These are phyloP conservation scores for Empidonax alnorum DNA, from an alignment of 2,113 vertebrate genomes.

Conservation along the genomic window DNA sequence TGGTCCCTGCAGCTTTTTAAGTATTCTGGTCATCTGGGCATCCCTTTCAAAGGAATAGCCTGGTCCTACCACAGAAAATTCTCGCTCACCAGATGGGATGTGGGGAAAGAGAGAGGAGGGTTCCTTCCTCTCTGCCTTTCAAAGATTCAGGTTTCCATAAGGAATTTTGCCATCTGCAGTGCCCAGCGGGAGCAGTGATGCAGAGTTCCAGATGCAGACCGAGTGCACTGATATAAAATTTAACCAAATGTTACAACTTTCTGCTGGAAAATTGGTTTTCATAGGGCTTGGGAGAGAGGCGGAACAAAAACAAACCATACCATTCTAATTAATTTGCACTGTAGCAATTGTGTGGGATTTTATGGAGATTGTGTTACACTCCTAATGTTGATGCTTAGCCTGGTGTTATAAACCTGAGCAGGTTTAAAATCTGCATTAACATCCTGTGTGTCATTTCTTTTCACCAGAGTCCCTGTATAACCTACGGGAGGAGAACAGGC, in stretches of 20 bases:
- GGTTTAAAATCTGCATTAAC: background rate
- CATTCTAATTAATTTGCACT: background rate
- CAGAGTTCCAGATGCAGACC: background rate
- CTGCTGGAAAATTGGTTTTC: background rate
- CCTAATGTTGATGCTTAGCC: background rate
- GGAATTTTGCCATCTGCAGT: background rate
- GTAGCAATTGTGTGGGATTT: background rate
- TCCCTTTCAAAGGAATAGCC: background rate
- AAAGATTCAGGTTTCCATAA: background rate
- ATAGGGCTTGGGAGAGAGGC: background rate
- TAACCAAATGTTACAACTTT: background rate
- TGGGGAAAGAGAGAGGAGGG: background rate
- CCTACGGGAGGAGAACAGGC: slow-evolving; percentile 92
- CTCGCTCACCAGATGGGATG: background rate
- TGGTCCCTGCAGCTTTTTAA: background rate
- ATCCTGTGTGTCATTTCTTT: background rate
- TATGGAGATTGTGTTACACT: background rate
- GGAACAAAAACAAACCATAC: background rate
- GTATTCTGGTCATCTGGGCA: background rate
- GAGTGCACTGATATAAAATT: background rate
- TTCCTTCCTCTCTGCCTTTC: background rate
- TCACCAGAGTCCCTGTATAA: slow-evolving; percentile 87
- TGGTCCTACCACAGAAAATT: background rate
- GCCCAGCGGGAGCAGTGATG: background rate
- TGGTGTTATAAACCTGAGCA: background rate